phyloP scores from a whole-genome alignment of 2,113 vertebrate genomes.

The Poecilia latipinna region DNA sequence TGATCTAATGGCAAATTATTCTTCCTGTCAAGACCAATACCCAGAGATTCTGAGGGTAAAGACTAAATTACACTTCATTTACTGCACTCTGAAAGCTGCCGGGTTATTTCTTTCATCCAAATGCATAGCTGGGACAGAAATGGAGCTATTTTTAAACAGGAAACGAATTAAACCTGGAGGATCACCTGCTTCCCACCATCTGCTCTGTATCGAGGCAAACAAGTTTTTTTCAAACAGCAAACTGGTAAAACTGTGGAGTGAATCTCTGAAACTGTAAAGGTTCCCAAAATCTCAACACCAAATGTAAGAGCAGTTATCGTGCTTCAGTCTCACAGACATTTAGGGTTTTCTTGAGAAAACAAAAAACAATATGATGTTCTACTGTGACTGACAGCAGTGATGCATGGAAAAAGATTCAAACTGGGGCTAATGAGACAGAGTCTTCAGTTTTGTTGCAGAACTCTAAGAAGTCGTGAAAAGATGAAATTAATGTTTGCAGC shows the following conservation, averaged over 20 bases:
- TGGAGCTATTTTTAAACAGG: no score
- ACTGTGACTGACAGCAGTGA: not conserved
- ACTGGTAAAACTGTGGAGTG: not conserved
- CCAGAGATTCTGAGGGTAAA: conserved; percentile 26
- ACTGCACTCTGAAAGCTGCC: not conserved
- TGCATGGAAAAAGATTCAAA: not conserved
- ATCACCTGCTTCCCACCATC: not conserved
- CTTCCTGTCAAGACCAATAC: conserved; percentile 38
- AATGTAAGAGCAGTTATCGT: not conserved
- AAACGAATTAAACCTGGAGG: no score
- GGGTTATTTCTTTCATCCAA: not conserved
- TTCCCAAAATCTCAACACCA: not conserved
- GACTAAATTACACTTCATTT: not conserved
- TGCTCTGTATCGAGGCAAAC: not conserved
- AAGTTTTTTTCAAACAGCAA: not conserved
- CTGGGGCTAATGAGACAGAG: not conserved
- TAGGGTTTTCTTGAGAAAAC: not conserved
- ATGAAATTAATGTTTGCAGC: not conserved
- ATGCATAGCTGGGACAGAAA: no score
- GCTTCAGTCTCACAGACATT: not conserved
- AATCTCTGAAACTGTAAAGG: not conserved
- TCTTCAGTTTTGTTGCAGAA: not conserved
- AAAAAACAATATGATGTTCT: not conserved
- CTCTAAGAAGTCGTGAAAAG: not conserved
- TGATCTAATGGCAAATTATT: conserved; percentile 58